A percentile compares a stretch with the other conserved stretches of the same genome.
Conservation (phyloP, 2,113 vertebrate species). For the Hyperopisus bebe region DNA sequence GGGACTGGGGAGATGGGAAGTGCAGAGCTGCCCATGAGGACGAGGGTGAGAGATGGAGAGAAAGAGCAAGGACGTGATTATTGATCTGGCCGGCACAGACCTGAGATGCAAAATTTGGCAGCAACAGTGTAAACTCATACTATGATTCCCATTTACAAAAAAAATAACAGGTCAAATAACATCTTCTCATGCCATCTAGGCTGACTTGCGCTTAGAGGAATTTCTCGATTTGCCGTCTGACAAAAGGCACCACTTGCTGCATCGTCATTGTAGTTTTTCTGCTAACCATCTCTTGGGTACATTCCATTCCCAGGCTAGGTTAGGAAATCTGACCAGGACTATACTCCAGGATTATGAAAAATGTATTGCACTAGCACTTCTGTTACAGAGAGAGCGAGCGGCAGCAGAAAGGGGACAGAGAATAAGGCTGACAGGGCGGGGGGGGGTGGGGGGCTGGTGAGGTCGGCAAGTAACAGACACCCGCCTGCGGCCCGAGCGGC, state of each 20-base stretch:
- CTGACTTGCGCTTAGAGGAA: neutral
- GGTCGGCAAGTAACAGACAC: neutral
- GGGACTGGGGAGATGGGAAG: slow-evolving; percentile 74
- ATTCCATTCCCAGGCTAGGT: neutral
- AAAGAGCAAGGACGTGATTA: neutral
- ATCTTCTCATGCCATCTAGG: neutral
- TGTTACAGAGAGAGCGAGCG: neutral
- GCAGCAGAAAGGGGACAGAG: neutral
- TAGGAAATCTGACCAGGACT: neutral
- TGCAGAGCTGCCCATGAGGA: slow-evolving; percentile 70
- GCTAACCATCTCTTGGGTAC: neutral
- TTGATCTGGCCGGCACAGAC: neutral
- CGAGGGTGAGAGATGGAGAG: neutral
- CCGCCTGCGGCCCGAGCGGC: neutral
- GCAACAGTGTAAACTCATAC: neutral
- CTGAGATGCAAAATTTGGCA: neutral
- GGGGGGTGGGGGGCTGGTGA: neutral
- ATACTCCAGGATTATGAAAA: neutral
- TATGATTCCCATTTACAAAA: neutral
- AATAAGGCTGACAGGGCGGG: neutral
- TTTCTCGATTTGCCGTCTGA: neutral
- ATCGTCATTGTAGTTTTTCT: neutral
- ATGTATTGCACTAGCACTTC: neutral
- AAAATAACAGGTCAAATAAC: neutral
- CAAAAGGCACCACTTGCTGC: neutral